Base-by-base conservation (phyloP, 2,113 vertebrate genomes). In the Nansenia antarctica region DNA sequence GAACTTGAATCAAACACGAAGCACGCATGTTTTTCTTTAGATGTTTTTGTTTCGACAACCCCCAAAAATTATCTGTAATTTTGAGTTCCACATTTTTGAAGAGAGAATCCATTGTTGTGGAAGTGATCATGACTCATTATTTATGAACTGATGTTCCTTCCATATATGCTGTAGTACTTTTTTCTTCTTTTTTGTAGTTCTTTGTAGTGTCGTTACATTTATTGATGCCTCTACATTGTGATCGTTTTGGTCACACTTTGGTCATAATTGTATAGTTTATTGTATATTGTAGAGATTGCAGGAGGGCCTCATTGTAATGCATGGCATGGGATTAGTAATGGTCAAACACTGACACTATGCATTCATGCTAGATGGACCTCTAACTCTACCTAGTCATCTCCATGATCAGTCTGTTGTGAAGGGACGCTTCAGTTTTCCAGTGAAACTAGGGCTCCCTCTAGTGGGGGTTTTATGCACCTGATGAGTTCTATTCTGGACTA, bases 361-460 rank as follows among this genome's bases (percentile, higher is more conserved):
- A 49, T 7, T n/a, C n/a, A n/a, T n/a, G n/a, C n/a, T n/a, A 6
- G 15, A 6, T 49, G 45, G 45, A 49, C 45, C 45, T 8, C n/a
- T 14, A n/a, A n/a, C n/a, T n/a, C n/a, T n/a, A n/a, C n/a, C n/a
- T n/a, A n/a, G n/a, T n/a, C n/a, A n/a, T n/a, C n/a, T n/a, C n/a
- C 20, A 8, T 47, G n/a, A n/a, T 76, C 69, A 64, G 26, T 61
- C 9, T 7, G 60, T 67, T 54, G 64, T 80, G 18, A 27, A 55
- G 12, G 55, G 72, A 76, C n/a, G 60, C 60, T 63, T 9, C 9
- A 29, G n/a, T 53, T 24, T 14, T 26, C 5, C 37, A 3, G 64
- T 69, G 60, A 77, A 70, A 58, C 77, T 54, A 66, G 2, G 67
- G 67, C 86, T 73, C 82, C 82, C 79, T 85, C 86, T 88, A 84